phyloP scores from a whole-genome alignment of 2,888 invertebrate species.

The Lissonota sp. region DNA sequence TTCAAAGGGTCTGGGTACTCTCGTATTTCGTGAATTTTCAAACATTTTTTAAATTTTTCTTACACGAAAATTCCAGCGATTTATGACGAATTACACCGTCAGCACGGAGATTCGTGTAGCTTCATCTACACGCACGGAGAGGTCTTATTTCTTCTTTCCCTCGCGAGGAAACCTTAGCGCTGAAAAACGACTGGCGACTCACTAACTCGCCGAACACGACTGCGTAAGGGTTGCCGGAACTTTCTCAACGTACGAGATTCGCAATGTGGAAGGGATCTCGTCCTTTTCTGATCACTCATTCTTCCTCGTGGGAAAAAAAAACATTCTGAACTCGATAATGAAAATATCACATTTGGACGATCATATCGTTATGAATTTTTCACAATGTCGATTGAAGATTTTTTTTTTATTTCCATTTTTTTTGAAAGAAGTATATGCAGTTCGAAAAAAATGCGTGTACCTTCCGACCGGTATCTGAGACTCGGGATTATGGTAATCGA shows the following conservation, averaged over 20 bases:
- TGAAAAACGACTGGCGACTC: constrained; percentile 63
- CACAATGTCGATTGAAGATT: neutral
- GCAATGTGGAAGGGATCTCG: constrained; percentile 45
- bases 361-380: neutral
- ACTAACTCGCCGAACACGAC: constrained; percentile 62
- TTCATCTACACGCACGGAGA: neutral
- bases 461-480: constrained; percentile 61
- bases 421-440: too few relatives aligned
- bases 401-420: neutral
- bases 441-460: constrained; percentile 44
- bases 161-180: constrained; percentile 65
- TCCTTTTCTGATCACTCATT: constrained; percentile 29
- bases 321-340: neutral
- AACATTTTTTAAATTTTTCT: constrained; percentile 36
- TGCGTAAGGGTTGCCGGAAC: constrained; percentile 58
- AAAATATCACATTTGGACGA: neutral
- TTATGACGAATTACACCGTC: too few relatives aligned
- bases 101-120: too few relatives aligned
- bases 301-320: neutral
- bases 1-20: constrained; percentile 10
- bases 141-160: constrained; percentile 11
- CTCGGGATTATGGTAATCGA: constrained; percentile 75
- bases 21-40: constrained; percentile 39
- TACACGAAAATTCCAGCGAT: too few relatives aligned
- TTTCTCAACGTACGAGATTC: constrained; percentile 12